Conservation (phyloP, 2,113 vertebrate species). For the Tachuris rubrigastra region DNA sequence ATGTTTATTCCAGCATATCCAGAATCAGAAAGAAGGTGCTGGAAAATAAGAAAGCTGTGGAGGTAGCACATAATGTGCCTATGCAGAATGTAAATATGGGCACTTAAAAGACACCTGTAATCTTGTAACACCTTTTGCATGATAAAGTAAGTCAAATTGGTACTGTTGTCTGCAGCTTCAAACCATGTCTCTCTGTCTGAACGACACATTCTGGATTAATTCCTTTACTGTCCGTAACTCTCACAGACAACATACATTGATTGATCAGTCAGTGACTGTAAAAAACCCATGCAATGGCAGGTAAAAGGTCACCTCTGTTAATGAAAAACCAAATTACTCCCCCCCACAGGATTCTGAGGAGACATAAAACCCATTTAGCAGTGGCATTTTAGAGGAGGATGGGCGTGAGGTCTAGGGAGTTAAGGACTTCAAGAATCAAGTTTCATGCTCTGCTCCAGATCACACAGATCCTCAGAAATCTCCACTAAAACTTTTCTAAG, state of each 20-base stretch:
- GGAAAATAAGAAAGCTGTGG: not conserved
- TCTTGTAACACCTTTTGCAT: not conserved
- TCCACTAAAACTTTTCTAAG: not conserved
- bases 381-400: not conserved
- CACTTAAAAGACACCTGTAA: not conserved
- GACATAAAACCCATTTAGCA: not conserved
- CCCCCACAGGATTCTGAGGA: not conserved
- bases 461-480: not conserved
- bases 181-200: not conserved
- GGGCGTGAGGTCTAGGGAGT: not conserved
- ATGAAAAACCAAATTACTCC: not conserved
- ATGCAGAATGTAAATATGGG: not conserved
- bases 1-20: not conserved
- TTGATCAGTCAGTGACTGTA: not conserved
- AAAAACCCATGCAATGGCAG: not conserved
- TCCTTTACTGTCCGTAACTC: not conserved
- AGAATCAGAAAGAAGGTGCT: not conserved
- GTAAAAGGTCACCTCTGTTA: not conserved
- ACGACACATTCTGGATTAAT: not conserved
- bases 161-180: not conserved
- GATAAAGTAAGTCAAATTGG: not conserved
- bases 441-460: not conserved
- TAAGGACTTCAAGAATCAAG: not conserved
- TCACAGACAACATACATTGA: not conserved
- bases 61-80: not conserved